Evolutionary conservation across 2,113 vertebrate genomes (phyloP).

Genomic region (Erpornis zantholeuca): DNA sequence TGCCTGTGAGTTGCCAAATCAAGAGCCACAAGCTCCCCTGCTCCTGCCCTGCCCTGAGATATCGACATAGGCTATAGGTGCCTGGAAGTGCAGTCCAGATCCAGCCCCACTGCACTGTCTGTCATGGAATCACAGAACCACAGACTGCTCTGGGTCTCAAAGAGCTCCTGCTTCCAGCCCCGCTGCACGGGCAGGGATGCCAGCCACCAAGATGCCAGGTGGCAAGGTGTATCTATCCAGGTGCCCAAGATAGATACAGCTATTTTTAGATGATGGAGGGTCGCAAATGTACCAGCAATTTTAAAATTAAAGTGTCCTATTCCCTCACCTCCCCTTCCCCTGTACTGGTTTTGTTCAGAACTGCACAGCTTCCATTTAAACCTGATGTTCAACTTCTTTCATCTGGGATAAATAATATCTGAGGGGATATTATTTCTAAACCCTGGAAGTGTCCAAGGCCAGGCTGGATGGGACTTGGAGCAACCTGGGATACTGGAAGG

Average conservation of each 20-base stretch:
- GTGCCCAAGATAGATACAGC: neutral
- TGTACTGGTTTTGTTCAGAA: neutral
- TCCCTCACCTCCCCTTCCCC: neutral
- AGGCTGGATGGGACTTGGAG: neutral
- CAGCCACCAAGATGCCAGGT: too few species aligned
- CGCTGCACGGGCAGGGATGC: neutral
- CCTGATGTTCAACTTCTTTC: neutral
- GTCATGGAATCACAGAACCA: neutral
- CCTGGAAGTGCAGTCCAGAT: neutral
- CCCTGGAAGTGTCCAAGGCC: neutral
- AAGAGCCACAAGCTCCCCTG: neutral
- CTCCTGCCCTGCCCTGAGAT: neutral
- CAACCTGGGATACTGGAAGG: neutral
- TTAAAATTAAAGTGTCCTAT: neutral
- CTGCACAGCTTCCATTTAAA: neutral
- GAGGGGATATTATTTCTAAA: neutral
- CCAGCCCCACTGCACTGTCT: neutral
- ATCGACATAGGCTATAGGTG: rapidly evolving
- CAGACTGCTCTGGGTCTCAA: neutral
- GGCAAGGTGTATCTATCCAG: too few species aligned
- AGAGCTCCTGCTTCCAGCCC: neutral
- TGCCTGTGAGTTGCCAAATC: neutral
- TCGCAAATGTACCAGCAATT: neutral
- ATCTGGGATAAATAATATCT: too few species aligned
- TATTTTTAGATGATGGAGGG: neutral